Base-by-base conservation (phyloP, 2,888 invertebrate species). In the Drosophila kanekoi region DNA sequence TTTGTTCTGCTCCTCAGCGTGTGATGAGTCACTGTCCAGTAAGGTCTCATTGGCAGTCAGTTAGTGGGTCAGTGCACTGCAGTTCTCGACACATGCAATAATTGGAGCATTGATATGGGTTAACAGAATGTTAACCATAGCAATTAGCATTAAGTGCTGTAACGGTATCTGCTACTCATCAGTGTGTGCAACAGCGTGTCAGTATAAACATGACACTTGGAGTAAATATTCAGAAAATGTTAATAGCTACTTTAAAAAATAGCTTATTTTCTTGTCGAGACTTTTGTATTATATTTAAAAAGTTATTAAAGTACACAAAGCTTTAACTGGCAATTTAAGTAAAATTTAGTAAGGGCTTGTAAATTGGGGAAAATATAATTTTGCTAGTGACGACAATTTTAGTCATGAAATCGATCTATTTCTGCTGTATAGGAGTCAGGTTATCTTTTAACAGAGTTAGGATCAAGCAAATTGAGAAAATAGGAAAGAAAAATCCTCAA, bases 21-120 rank as follows among this genome's bases (percentile, higher is more conserved):
- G 40, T 20, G 54, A 14, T 69, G 73, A 68, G 49, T 73, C 74
- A 65, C 33, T 66, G 54, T 47, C 16, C 38, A 18, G n/a, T 14
- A 44, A 6, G 23, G 37, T 38, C n/a, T 28, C 41, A 59, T 41
- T 53, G 56, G 43, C 37, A 43, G 44, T 32, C 38, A 61, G 61
- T 65, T 38, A 77, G 62, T 81, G 72, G 80, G 83, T 81, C 83
- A 80, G 33, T 62, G 74, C 40, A 41, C 51, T 38, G 53, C 32
- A 53, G 53, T 60, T 63, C 76, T 57, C 33, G 41, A 52, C 18
- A 18, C 16, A 8, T 14, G 13, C 33, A n/a, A 23, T 47, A 71
- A 62, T 58, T 70, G 18, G 63, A 28, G 53, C 61, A 43, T 54
- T 69, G 63, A 65, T 48, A 35, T 71, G 67, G 63, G 60, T 72